A percentile compares a stretch with the other conserved stretches of the same genome.
These are phyloP conservation scores for Megaustenia siamemsis DNA, from an alignment of 2,888 invertebrate species.

Conservation along the genomic window DNA sequence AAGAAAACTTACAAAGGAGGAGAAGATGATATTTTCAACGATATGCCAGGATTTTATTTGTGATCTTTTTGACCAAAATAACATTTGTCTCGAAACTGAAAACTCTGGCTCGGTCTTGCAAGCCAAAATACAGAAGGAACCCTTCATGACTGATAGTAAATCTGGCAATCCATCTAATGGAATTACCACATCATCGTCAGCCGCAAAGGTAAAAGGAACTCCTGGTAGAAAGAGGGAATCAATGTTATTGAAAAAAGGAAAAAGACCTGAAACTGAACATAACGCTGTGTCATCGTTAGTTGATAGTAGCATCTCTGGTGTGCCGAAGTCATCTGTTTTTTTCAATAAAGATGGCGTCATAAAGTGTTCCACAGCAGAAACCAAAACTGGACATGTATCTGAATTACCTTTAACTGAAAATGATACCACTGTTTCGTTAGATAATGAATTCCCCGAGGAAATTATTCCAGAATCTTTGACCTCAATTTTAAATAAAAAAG, in stretches of 20 bases:
- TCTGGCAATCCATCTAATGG: not conserved
- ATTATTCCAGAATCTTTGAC: not conserved
- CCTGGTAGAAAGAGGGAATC: not conserved
- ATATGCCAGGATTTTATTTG: constrained; percentile 57
- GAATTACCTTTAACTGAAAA: not conserved
- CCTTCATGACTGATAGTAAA: not conserved
- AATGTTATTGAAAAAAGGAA: not conserved
- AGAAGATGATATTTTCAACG: constrained; percentile 66
- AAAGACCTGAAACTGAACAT: too few relatives aligned
- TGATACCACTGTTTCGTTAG: not conserved
- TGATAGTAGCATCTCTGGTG: not conserved
- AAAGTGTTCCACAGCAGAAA: not conserved
- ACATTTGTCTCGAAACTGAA: not conserved
- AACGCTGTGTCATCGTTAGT: not conserved
- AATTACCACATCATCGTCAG: not conserved
- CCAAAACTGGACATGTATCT: not conserved
- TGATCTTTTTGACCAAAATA: constrained; percentile 48
- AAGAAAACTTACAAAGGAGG: constrained; percentile 69
- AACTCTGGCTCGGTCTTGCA: not conserved
- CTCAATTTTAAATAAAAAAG: too few relatives aligned
- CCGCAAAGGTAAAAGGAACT: not conserved
- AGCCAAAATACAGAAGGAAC: not conserved
- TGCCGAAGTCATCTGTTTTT: not conserved
- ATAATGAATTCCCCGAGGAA: not conserved
- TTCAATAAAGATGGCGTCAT: not conserved